These are phyloP conservation scores for Myrmophylax atrothorax DNA, from an alignment of 2,113 vertebrate genomes.

Conservation along the genomic window DNA sequence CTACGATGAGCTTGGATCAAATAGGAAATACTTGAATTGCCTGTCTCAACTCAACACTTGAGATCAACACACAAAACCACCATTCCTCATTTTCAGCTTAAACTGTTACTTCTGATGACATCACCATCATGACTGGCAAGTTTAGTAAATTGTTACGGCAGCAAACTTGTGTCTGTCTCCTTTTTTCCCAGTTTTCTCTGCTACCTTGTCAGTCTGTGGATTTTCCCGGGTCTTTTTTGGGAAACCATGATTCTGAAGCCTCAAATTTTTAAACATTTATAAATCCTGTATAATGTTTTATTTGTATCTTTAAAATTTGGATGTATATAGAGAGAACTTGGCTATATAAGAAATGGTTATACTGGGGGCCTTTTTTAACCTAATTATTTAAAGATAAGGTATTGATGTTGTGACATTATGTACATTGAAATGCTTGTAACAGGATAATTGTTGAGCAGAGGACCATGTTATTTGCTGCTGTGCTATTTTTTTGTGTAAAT, in stretches of 20 bases:
- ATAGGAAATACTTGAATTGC: constrained; percentile 81
- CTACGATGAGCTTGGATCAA: constrained; percentile 73
- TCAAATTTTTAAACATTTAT: constrained; percentile 83
- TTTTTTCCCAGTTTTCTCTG: constrained; percentile 41
- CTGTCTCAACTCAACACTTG: constrained; percentile 65
- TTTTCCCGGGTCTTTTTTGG: constrained; percentile 61
- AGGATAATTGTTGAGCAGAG: constrained; percentile 67
- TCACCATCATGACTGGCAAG: constrained; percentile 61
- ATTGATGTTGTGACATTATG: constrained; percentile 74
- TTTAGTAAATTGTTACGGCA: constrained; percentile 74
- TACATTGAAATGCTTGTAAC: constrained; percentile 71
- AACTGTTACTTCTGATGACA: constrained; percentile 62
- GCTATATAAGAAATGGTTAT: constrained; percentile 75
- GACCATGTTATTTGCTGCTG: constrained; percentile 72
- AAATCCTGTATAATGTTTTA: constrained; percentile 81
- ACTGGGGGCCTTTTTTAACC: constrained; percentile 76
- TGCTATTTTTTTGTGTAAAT: constrained; percentile 73
- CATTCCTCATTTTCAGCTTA: constrained; percentile 54
- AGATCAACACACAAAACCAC: constrained; percentile 62
- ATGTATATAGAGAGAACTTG: constrained; percentile 79
- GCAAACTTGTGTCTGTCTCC: constrained; percentile 74
- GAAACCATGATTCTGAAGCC: constrained; percentile 72
- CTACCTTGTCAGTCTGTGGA: constrained; percentile 67
- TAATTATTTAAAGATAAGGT: constrained; percentile 78
- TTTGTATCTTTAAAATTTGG: constrained; percentile 82